phyloP scores from a whole-genome alignment of 2,888 invertebrate genomes.

The Metalampra italica region DNA sequence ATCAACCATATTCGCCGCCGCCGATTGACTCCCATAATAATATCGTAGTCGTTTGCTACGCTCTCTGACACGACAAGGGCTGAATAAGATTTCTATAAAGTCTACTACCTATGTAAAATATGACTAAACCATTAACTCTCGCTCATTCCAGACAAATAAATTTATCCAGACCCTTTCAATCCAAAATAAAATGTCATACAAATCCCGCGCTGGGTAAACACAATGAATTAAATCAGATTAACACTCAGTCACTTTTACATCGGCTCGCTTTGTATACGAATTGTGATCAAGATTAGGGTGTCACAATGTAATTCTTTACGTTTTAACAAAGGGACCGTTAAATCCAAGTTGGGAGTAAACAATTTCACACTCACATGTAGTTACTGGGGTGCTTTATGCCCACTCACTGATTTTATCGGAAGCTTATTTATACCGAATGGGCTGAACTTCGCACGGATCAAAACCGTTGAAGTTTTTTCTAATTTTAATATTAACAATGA shows the following conservation, averaged over 20 bases:
- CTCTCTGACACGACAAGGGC: too few relatives aligned
- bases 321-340: constrained; percentile 56
- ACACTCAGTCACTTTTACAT: constrained; percentile 62
- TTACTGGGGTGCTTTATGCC: constrained; percentile 33
- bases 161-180: constrained; percentile 17
- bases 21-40: too few relatives aligned
- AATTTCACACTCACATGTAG: constrained; percentile 47
- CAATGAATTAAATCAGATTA: constrained; percentile 75
- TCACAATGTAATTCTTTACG: constrained; percentile 67
- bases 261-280: constrained; percentile 56
- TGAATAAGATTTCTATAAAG: too few relatives aligned
- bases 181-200: constrained; percentile 45
- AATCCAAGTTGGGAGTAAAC: constrained; percentile 57
- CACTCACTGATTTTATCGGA: constrained; percentile 51
- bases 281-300: constrained; percentile 72
- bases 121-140: constrained; percentile 29
- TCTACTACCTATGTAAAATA: background rate
- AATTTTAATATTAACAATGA: background rate
- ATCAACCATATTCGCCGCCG: too few relatives aligned
- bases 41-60: too few relatives aligned
- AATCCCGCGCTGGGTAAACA: constrained; percentile 61
- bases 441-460: constrained; percentile 2
- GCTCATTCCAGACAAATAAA: background rate
- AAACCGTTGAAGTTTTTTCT: constrained; percentile 1
- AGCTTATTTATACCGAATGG: constrained; percentile 24